Evolutionary conservation across 2,113 vertebrate genomes (phyloP), one percentile per base, ranked within the genome.

Genomic region (Oreochromis spilurus): DNA sequence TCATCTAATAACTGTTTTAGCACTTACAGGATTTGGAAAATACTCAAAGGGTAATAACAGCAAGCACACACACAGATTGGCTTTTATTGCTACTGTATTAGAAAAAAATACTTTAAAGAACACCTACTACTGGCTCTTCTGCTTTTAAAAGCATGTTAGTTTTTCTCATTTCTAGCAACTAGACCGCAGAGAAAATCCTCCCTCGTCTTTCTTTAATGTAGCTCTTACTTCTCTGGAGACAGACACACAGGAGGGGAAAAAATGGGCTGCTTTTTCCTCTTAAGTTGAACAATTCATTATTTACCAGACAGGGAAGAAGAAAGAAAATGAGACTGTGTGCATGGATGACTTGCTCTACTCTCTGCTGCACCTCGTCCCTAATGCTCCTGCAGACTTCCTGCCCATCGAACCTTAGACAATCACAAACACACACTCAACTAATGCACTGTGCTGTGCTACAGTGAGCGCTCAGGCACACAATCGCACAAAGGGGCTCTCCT

Each of bases 221-320:
- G 77, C 72, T 48, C 16, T 4, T 67, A 57, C 72, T 16, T 31
- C 72, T 77, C 72, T 52, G 26, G n/a, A 54, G 89, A 86, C 19
- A 82, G 38, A 36, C 52, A 80, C 77, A 78, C 58, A 26, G 29
- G 52, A 31, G 60, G 50, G 12, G 12, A 9, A 82, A 75, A 91
- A 86, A 78, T 62, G 3, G n/a, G 84, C 88, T 83, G 88, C 36
- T 84, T 83, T 40, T 84, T 55, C 77, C 80, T 86, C 75, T 72
- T 77, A 87, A 88, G 38, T 82, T 58, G 16, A 78, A 40, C 29
- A 5, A 89, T 95, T 88, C 79, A 93, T 94, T 87, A 93, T 94
- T 95, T 86, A 95, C 52, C 77, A 91, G 89, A 84, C 82, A 57
- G 54, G 48, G 65, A 75, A 77, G 62, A 84, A 50, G 29, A 67